Evolutionary conservation across 1,140 invertebrate genomes (phyloP), one percentile per base, ranked within the genome.

Genomic region (Drosophila burlai): DNA sequence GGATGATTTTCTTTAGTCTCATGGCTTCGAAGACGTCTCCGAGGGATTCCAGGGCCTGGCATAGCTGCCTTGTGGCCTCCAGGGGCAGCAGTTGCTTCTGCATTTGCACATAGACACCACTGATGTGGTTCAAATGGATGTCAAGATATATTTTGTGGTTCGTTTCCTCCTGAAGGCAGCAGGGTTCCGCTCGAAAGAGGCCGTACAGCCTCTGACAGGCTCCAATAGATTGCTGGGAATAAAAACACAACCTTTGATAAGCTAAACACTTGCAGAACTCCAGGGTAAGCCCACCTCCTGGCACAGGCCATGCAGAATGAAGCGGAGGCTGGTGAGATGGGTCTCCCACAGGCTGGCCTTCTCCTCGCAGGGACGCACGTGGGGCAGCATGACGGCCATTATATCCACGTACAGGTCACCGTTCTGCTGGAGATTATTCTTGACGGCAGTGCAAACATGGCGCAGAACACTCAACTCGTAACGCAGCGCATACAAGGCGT

Each of bases 121-220:
- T 76, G 2, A 90, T 50, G 58, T 90, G 86, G 4, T 52, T 52
- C 11, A 91, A 55, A 21, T 90, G 85, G 1, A 90, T 90, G 26
- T 54, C 68, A n/a, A 86, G 31, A 24, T 82, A 90, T 4, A 61
- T n/a, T 18, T 71, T 82, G 34, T 80, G 71, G 36, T 90, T 72
- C 0, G 46, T 13, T n/a, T 64, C 63, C n/a, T 9, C 52, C 29
- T 76, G 75, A 45, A 90, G 46, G 10, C 63, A 68, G 24, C 73
- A 84, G 8, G 43, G 43, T 34, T 85, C 52, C 4, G 45, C 7
- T 5, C 55, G 59, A 2, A 90, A 24, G 18, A 85, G 43, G 2
- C 40, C 62, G 40, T 90, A 90, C 21, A 91, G 43, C 59, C 66
- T 74, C 50, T 82, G 72, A 34, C 76, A 76, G 16, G 59, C 54